Conservation (phyloP, 2,888 invertebrate genomes). For the Ennomos fuscantarius region DNA sequence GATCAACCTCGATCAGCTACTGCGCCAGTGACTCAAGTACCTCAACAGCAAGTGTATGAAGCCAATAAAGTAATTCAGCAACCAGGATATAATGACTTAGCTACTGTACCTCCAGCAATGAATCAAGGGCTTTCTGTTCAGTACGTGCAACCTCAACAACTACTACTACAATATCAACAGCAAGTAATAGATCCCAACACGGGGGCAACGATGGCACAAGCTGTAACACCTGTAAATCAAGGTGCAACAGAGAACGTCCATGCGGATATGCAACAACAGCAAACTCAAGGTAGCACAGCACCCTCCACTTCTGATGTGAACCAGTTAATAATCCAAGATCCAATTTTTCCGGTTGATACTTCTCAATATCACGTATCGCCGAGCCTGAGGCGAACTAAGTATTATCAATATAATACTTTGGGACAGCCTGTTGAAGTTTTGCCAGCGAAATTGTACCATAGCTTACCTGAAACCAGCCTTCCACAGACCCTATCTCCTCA, state of each 20-base stretch:
- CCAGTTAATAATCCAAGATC: slow-evolving; percentile 55
- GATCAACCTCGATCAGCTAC: slow-evolving; percentile 12
- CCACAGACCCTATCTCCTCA: slow-evolving; percentile 73
- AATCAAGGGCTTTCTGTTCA: slow-evolving; percentile 41
- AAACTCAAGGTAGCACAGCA: slow-evolving; percentile 13
- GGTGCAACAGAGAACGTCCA: slow-evolving; percentile 34
- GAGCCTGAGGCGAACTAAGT: slow-evolving; percentile 39
- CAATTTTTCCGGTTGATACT: slow-evolving; percentile 65
- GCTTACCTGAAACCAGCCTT: slow-evolving; percentile 45
- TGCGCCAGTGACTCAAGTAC: slow-evolving; percentile 12
- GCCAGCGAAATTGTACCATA: slow-evolving; percentile 56
- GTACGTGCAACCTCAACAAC: slow-evolving; percentile 37
- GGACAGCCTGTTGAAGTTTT: slow-evolving; percentile 72
- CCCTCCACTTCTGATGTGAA: slow-evolving; percentile 15
- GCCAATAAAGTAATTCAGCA: slow-evolving; percentile 29
- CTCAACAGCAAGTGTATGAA: slow-evolving; percentile 3
- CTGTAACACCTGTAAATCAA: slow-evolving; percentile 43
- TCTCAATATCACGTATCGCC: slow-evolving; percentile 44
- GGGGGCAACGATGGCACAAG: slow-evolving; percentile 37
- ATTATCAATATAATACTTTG: slow-evolving; percentile 66
- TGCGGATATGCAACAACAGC: slow-evolving; percentile 24
- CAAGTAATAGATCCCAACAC: slow-evolving; percentile 47
- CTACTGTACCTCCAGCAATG: slow-evolving; percentile 37
- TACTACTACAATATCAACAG: slow-evolving; percentile 41
- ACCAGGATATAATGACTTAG: slow-evolving; percentile 14